These are phyloP conservation scores for Drosophila ironensis DNA, from an alignment of 1,140 invertebrate species.

Conservation along the genomic window DNA sequence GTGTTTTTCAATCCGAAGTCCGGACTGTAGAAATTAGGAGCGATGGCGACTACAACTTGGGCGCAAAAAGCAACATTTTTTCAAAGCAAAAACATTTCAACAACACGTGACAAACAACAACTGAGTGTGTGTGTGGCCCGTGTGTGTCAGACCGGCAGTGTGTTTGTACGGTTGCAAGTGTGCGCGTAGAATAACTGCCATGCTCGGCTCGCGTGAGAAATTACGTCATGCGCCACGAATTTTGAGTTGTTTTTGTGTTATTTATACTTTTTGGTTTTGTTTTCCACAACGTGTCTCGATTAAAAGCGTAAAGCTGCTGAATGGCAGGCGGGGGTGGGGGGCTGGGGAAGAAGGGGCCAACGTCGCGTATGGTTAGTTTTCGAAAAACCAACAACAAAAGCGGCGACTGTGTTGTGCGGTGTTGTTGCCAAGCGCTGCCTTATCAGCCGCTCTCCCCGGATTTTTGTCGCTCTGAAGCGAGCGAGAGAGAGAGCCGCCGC, in stretches of 20 bases:
- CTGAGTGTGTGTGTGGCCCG: constrained; percentile 6
- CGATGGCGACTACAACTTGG: no score
- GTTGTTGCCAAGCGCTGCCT: constrained; percentile 64
- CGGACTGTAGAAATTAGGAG: constrained; percentile 17
- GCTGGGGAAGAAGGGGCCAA: constrained; percentile 35
- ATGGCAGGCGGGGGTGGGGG: no score
- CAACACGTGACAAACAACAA: constrained; percentile 78
- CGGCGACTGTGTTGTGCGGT: constrained; percentile 35
- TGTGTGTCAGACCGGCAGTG: not conserved
- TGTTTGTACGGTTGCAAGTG: constrained; percentile 2
- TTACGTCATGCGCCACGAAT: constrained; percentile 77
- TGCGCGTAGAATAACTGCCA: constrained; percentile 57
- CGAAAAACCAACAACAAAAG: constrained; percentile 41
- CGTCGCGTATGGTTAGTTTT: constrained; percentile 74
- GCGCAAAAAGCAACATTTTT: constrained; percentile 43
- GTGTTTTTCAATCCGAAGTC: not conserved
- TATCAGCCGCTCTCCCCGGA: constrained; percentile 15
- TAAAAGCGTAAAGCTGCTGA: constrained; percentile 56
- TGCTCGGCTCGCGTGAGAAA: constrained; percentile 72
- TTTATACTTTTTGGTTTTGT: constrained; percentile 25
- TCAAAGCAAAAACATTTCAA: constrained; percentile 62
- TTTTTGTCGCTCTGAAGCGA: not conserved
- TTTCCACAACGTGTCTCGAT: constrained; percentile 65
- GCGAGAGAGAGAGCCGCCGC: no score
- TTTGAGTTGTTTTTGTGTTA: constrained; percentile 39